Evolutionary conservation across 2,113 vertebrate species (phyloP).

Genomic region (Cricetomys ansorgei): DNA sequence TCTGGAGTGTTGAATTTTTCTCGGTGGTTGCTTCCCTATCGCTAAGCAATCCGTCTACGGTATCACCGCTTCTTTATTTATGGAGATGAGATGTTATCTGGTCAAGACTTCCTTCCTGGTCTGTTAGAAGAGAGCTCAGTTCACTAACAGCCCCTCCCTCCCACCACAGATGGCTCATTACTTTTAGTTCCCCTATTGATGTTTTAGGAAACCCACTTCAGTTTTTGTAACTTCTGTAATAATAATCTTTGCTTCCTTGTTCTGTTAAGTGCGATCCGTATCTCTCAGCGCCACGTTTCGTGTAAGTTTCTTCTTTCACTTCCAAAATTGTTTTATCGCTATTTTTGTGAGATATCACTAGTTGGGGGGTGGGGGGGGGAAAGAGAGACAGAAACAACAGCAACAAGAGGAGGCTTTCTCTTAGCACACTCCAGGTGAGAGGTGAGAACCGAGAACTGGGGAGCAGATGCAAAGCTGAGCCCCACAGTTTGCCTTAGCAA

Average conservation of each 20-base stretch:
- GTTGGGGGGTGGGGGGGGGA: too few species aligned
- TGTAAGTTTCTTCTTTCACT: neutral
- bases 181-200: constrained; percentile 66
- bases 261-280: neutral
- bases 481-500: neutral
- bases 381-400: neutral
- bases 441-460: neutral
- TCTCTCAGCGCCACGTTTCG: neutral
- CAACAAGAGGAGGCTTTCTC: neutral
- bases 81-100: constrained; percentile 52
- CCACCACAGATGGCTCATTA: neutral
- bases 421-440: neutral
- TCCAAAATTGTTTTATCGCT: constrained; percentile 28
- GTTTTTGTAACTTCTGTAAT: constrained; percentile 60
- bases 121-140: neutral
- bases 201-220: constrained; percentile 44
- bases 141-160: neutral
- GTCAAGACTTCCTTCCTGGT: constrained; percentile 72
- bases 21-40: constrained; percentile 42
- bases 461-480: neutral
- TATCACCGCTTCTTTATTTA: constrained; percentile 49
- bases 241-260: neutral
- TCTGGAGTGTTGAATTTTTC: neutral
- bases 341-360: neutral
- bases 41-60: constrained; percentile 35